Base-by-base conservation (phyloP, 1,140 invertebrate species). In the Medauroidea extradentata region DNA sequence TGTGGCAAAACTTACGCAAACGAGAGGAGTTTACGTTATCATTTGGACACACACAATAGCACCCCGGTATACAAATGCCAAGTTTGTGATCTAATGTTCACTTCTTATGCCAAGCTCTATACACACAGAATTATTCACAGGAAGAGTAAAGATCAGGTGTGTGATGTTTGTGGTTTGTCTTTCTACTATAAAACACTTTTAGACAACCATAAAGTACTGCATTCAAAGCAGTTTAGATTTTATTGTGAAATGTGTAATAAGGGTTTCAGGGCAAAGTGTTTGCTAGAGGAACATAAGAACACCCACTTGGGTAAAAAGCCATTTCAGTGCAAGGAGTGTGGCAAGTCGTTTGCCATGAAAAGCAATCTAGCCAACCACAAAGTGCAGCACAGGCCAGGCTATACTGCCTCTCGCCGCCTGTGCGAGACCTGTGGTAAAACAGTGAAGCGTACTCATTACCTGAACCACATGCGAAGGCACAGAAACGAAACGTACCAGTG, bases 1-100 rank as follows among this genome's bases (percentile, higher is more conserved):
- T 87, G 85, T 61, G 80, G 78, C 0, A 85, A 84, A 66, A 78
- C 77, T 53, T 71, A 86, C 21, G 79, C 78, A 61, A 34, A 34
- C 11, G 29, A 34, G 29, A 83, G 83, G 54, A 83, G 82, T n/a
- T 23, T 57, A 14, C 4, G 43, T 21, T 57, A 46, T 57, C 54
- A 58, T 51, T 21, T 58, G 27, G 19, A 23, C 19, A 29, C 48
- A 7, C 56, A 58, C 23, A 51, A 58, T 16, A 27, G 19, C 13
- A 53, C 51, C 11, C 29, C 29, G 29, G 29, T 34, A 34, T 34
- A 34, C 29, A 34, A 34, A 11, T 34, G 29, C 29, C 29, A 34
- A 4, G 29, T 34, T 34, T 34, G 29, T 11, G 29, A 34, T 34
- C 11, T 34, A 34, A 34, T 34, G 29, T 34, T 34, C 29, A 34